Conservation (phyloP, 2,888 invertebrate species). For the Petrolisthes cinctipes region DNA sequence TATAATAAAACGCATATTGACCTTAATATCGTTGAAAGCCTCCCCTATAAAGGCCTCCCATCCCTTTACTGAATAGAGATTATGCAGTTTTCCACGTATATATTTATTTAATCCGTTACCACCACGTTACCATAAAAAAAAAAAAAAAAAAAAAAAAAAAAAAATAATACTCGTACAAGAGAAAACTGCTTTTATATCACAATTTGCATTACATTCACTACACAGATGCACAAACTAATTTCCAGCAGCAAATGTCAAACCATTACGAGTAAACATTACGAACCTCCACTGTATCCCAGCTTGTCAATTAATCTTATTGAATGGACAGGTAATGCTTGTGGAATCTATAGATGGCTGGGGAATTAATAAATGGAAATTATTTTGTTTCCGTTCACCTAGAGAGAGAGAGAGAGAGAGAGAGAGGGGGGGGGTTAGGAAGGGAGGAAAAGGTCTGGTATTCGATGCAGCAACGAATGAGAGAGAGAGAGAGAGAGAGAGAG, state of each 20-base stretch:
- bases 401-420: conserved; percentile 18
- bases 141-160: not conserved
- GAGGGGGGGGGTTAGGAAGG: not conserved
- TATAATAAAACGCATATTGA: not conserved
- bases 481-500: conserved; percentile 15
- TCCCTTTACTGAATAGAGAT: not conserved
- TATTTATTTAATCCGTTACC: not conserved
- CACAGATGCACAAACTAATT: not conserved
- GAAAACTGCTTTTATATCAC: not conserved
- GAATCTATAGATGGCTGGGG: not conserved
- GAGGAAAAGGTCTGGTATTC: not conserved
- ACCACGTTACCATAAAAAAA: not conserved
- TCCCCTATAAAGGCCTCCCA: not conserved
- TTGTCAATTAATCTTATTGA: not conserved
- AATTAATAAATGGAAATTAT: not conserved
- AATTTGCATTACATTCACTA: not conserved
- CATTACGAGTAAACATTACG: not conserved
- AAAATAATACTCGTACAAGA: not conserved
- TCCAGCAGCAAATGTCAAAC: not conserved
- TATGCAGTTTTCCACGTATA: not conserved
- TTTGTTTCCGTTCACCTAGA: not conserved
- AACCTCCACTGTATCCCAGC: not conserved
- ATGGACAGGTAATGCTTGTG: not conserved
- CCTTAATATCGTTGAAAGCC: not conserved
- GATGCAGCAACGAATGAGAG: not conserved